A percentile compares a stretch with the other conserved stretches of the same genome.
Conservation (phyloP, 2,888 invertebrate genomes). For the Hemithea aestivaria region DNA sequence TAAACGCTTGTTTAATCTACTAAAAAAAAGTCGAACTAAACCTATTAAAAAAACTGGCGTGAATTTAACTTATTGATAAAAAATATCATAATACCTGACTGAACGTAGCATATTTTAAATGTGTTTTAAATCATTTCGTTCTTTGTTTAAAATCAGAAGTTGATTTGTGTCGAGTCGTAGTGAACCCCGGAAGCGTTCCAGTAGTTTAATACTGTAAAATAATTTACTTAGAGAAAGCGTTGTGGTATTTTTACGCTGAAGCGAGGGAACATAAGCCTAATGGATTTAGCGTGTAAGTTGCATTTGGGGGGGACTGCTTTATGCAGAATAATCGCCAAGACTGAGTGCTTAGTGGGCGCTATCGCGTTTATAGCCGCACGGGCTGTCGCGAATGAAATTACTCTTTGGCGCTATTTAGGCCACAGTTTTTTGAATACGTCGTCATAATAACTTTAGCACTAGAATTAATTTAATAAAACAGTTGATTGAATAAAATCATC, state of each 20-base stretch:
- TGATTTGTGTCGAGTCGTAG: too few species aligned
- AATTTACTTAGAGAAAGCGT: slow-evolving; percentile 32
- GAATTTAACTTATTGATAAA: too few species aligned
- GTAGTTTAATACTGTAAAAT: slow-evolving; percentile 35
- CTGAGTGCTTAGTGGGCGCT: slow-evolving; percentile 29
- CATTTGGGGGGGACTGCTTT: slow-evolving; percentile 48
- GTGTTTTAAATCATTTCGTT: too few species aligned
- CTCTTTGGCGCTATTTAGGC: slow-evolving; percentile 11
- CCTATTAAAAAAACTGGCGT: too few species aligned
- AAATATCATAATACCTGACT: too few species aligned
- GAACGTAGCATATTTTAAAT: too few species aligned
- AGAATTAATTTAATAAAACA: too few species aligned
- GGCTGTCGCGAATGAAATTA: slow-evolving; percentile 15
- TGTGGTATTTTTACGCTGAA: slow-evolving; percentile 33
- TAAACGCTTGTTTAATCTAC: too few species aligned
- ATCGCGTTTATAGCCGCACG: slow-evolving; percentile 26
- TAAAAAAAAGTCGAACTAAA: too few species aligned
- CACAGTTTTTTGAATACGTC: slow-evolving; percentile 2
- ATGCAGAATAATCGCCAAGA: slow-evolving; percentile 40
- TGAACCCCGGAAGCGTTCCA: background rate
- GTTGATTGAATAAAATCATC: too few species aligned
- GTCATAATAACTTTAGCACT: background rate
- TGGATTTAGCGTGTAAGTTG: slow-evolving; percentile 63
- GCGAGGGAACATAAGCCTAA: slow-evolving; percentile 47
- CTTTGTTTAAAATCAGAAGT: too few species aligned